phyloP scores from a whole-genome alignment of 2,888 invertebrate species.

The Caenorhabditis sp. region DNA sequence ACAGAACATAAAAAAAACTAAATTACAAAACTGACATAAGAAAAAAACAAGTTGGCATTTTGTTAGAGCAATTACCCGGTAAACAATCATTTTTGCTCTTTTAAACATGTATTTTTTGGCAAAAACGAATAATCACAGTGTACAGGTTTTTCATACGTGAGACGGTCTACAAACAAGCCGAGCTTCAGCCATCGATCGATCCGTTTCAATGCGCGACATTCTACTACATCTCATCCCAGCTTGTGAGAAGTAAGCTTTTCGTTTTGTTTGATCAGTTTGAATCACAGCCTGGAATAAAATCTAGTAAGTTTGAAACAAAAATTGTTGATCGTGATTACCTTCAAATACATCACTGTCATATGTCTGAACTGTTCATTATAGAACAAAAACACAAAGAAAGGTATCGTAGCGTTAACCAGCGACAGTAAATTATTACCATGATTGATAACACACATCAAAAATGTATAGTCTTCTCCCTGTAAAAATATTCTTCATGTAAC shows the following conservation, averaged over 20 bases:
- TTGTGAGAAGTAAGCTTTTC: slow-evolving; percentile 46
- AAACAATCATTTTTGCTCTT: too few relatives aligned
- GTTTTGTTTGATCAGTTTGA: slow-evolving; percentile 38
- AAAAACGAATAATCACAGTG: too few relatives aligned
- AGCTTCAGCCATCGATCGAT: slow-evolving; percentile 49
- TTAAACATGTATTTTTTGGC: too few relatives aligned
- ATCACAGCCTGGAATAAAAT: slow-evolving; percentile 33
- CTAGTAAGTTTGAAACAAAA: not conserved
- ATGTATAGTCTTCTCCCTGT: slow-evolving; percentile 39
- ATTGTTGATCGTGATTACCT: slow-evolving; percentile 19
- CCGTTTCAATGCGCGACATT: slow-evolving; percentile 48
- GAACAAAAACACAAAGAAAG: slow-evolving; percentile 66
- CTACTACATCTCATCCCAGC: slow-evolving; percentile 50
- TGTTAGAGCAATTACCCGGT: too few relatives aligned
- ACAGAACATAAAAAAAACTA: too few relatives aligned
- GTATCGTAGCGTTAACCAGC: slow-evolving; percentile 67
- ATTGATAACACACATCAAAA: slow-evolving; percentile 59
- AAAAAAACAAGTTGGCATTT: too few relatives aligned
- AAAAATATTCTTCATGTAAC: not conserved
- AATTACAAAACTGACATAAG: too few relatives aligned
- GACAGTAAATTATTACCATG: slow-evolving; percentile 64
- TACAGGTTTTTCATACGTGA: too few relatives aligned
- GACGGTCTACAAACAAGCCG: too few relatives aligned
- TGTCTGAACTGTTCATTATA: slow-evolving; percentile 66
- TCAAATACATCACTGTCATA: slow-evolving; percentile 62